Percentiles rank a stretch among this genome's conserved stretches.
These are phyloP conservation scores for Dyspetes luteomarginatus DNA, from an alignment of 2,888 invertebrate species.

Conservation along the genomic window DNA sequence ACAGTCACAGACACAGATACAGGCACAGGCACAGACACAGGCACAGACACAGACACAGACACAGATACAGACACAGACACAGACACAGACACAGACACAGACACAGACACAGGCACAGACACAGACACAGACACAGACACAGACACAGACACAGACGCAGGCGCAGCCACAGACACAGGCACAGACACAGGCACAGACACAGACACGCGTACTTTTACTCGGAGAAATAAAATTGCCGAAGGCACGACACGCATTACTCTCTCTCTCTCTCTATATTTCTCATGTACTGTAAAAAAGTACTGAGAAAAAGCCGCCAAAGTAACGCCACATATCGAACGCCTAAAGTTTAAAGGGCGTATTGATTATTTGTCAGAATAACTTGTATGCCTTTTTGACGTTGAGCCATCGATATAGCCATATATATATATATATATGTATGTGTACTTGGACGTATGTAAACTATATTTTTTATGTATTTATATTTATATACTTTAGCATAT, in stretches of 20 bases:
- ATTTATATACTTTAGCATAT: not conserved
- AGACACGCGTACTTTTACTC: not conserved
- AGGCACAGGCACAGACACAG: not conserved
- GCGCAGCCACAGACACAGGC: not conserved
- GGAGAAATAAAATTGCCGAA: slow-evolving; percentile 33
- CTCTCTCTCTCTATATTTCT: too few relatives aligned
- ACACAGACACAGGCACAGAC: not conserved
- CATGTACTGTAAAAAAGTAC: slow-evolving; percentile 33
- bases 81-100: not conserved
- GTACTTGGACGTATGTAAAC: too few relatives aligned
- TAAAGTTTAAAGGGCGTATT: too few relatives aligned
- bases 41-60: not conserved
- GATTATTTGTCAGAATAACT: too few relatives aligned
- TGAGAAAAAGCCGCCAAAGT: slow-evolving; percentile 39
- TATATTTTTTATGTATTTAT: not conserved
- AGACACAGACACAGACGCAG: not conserved
- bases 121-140: not conserved
- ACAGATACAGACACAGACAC: slow-evolving; percentile 67
- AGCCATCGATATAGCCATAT: too few relatives aligned
- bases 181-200: not conserved
- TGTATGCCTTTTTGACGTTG: too few relatives aligned
- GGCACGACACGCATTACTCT: slow-evolving; percentile 43
- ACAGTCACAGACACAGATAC: not conserved
- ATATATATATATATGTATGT: not conserved
- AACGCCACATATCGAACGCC: not conserved